Conservation (phyloP, 2,797 vertebrate genomes). For the Anniella stebbinsi region DNA sequence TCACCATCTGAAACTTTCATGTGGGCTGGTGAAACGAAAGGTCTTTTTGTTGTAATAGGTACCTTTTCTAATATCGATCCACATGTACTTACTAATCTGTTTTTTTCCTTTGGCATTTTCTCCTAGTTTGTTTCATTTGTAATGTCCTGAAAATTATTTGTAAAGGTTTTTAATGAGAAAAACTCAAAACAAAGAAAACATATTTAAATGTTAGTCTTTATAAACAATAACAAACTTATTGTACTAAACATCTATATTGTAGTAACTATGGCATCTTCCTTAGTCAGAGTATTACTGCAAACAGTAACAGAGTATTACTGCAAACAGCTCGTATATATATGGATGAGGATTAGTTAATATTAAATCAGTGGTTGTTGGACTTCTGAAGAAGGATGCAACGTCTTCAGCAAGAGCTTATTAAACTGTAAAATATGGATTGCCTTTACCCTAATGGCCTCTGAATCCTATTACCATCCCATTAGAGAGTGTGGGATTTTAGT, state of each 20-base stretch:
- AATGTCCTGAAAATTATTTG: not conserved
- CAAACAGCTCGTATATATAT: conserved; percentile 68
- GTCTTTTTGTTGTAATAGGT: not conserved
- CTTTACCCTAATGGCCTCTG: conserved; percentile 89
- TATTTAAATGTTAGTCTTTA: conserved; percentile 6
- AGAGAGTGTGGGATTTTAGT: conserved; percentile 87
- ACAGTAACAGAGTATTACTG: no score
- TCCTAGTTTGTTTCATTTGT: not conserved
- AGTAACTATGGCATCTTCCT: conserved; percentile 45
- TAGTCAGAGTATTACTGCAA: conserved; percentile 57
- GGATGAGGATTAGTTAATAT: conserved; percentile 81
- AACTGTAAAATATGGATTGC: conserved; percentile 89
- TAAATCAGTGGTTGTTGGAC: conserved; percentile 82
- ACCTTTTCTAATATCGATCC: not conserved
- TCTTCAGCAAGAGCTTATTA: conserved; percentile 85
- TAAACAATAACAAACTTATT: conserved; percentile 31
- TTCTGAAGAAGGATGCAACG: conserved; percentile 75
- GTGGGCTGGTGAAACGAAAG: not conserved
- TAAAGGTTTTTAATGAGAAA: not conserved
- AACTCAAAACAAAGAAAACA: not conserved
- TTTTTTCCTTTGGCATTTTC: not conserved
- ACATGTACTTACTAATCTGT: not conserved
- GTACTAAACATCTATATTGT: conserved; percentile 43
- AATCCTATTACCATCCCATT: conserved; percentile 92
- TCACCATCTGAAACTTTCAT: not conserved